phyloP scores from a whole-genome alignment of 2,888 invertebrate species.

The Catocala nupta region DNA sequence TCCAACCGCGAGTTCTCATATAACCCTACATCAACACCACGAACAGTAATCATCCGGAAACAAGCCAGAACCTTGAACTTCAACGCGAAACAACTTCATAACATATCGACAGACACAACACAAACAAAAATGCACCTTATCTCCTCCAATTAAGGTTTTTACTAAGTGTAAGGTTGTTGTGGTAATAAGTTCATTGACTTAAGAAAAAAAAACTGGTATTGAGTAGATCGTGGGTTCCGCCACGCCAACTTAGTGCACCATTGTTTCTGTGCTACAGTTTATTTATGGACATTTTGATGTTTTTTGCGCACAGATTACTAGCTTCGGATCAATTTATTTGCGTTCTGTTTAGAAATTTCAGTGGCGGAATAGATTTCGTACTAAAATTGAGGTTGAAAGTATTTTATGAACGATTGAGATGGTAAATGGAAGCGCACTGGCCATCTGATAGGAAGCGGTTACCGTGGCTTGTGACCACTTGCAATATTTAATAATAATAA shows the following conservation, averaged over 20 bases:
- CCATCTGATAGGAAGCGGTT: too few relatives aligned
- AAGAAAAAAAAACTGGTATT: slow-evolving; percentile 60
- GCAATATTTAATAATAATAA: too few relatives aligned
- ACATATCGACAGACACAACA: slow-evolving; percentile 16
- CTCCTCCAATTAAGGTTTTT: neutral
- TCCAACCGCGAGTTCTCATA: neutral
- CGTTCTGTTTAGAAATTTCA: neutral
- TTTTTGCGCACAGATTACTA: slow-evolving; percentile 24
- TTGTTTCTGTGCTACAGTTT: slow-evolving; percentile 48
- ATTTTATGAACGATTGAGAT: too few relatives aligned
- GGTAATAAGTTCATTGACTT: slow-evolving; percentile 59
- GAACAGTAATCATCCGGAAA: slow-evolving; percentile 56
- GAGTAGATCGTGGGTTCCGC: slow-evolving; percentile 55
- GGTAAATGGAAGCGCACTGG: too few relatives aligned
- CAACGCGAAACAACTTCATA: slow-evolving; percentile 49
- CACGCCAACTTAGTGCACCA: slow-evolving; percentile 52
- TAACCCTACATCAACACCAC: slow-evolving; percentile 32
- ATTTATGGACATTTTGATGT: slow-evolving; percentile 36
- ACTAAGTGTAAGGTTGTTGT: slow-evolving; percentile 8
- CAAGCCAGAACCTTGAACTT: slow-evolving; percentile 67
- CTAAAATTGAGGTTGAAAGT: too few relatives aligned
- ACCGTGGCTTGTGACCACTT: too few relatives aligned
- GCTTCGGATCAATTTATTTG: neutral
- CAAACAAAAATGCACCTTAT: slow-evolving; percentile 36
- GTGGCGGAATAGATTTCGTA: neutral